Evolutionary conservation across 1,140 invertebrate genomes (phyloP), one percentile per base, ranked within the genome.

Genomic region (Lethrus apterus): DNA sequence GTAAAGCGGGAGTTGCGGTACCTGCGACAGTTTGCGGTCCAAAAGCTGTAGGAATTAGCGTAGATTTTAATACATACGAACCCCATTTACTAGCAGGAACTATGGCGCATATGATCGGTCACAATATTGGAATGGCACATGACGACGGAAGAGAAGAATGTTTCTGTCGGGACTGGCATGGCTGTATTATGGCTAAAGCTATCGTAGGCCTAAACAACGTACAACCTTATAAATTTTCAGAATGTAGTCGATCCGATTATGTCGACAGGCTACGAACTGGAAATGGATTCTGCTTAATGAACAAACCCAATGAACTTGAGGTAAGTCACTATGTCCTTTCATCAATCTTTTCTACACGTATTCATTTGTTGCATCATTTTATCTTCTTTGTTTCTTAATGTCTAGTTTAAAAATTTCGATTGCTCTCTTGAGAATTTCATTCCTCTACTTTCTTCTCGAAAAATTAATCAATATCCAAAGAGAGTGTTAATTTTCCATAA

Each of bases 101-200:
- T 10, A 84, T 96, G 81, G 88, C 91, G 8, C 93, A 97, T 65
- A 94, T 95, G 90, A 90, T 95, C 56, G 92, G 93, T 11, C 93
- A 98, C 60, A 96, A 94, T 67, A 84, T 98, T 51, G 93, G 93
- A 63, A 89, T 94, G 84, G 81, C 80, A 2, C 93, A 98, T 70
- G 93, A 96, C 66, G 87, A 92, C 58, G 84, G 83, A 44, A 75
- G 87, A 78, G 72, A 83, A 76, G 83, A 87, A 60, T 93, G 90
- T 70, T 79, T 80, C 59, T 94, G 90, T 69, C 77, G 82, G 29
- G 89, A 93, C 69, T 93, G 90, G 89, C 91, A 93, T 68, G 91
- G 91, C 32, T 95, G 91, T 69, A 93, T 95, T 62, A 95, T 95
- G 91, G 84, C 86, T 26, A 85, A 90, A 69, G 87, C 86, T 31